These are phyloP conservation scores for Chelonus insularis DNA, from an alignment of 1,140 invertebrate species.

Conservation along the genomic window DNA sequence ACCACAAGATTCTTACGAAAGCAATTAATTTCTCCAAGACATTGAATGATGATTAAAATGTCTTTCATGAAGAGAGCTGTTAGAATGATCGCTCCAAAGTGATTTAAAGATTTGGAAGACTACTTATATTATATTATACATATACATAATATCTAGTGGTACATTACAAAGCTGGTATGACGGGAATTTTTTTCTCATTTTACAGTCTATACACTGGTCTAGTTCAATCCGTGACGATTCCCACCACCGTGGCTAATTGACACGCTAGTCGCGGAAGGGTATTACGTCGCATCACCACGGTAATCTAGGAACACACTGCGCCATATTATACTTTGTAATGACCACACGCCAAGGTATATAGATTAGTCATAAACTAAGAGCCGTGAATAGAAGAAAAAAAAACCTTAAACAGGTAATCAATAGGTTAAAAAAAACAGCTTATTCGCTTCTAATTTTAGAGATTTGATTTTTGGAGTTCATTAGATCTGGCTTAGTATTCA, in stretches of 20 bases:
- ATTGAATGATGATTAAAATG: constrained; percentile 22
- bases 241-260: constrained; percentile 50
- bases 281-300: constrained; percentile 40
- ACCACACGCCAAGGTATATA: constrained; percentile 14
- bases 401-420: neutral
- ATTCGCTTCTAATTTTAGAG: neutral
- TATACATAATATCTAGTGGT: too few species aligned
- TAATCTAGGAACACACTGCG: constrained; percentile 47
- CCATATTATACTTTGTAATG: constrained; percentile 54
- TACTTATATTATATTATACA: too few species aligned
- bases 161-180: neutral
- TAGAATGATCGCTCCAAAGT: neutral
- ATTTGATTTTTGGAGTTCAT: too few species aligned
- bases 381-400: neutral
- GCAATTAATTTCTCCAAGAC: neutral
- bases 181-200: neutral
- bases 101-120: neutral
- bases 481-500: too few species aligned
- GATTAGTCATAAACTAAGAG: constrained; percentile 2
- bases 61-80: neutral
- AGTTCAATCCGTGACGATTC: neutral
- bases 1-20: too few species aligned
- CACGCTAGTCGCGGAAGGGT: constrained; percentile 45
- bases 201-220: neutral
- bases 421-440: neutral